Evolutionary conservation across 2,797 vertebrate genomes (phyloP).

Genomic region (Anas capensis): DNA sequence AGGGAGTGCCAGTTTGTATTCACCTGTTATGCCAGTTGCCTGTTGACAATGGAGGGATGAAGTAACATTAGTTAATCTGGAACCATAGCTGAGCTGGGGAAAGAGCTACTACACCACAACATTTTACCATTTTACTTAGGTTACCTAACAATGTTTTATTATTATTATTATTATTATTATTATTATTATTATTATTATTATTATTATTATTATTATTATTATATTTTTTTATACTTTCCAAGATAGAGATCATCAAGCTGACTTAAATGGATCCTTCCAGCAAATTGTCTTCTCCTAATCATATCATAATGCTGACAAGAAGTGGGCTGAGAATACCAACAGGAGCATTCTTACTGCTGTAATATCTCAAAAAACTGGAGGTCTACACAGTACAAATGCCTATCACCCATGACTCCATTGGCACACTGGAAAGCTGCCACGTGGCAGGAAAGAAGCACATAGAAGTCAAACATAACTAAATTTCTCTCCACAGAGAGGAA

Average conservation of each 20-base stretch:
- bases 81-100: too few relatives aligned
- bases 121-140: too few relatives aligned
- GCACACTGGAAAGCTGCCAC: background rate
- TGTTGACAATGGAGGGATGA: too few relatives aligned
- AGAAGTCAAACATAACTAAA: background rate
- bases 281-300: background rate
- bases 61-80: too few relatives aligned
- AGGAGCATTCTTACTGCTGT: background rate
- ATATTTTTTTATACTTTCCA: background rate
- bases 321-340: background rate
- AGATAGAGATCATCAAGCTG: background rate
- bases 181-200: too few relatives aligned
- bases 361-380: background rate
- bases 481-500: background rate
- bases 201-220: too few relatives aligned
- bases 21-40: too few relatives aligned
- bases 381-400: background rate
- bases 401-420: background rate
- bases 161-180: too few relatives aligned
- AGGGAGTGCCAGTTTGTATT: too few relatives aligned
- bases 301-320: background rate
- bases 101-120: too few relatives aligned
- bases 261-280: background rate
- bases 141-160: too few relatives aligned
- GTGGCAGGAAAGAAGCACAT: background rate